Percentiles rank a stretch among this genome's conserved stretches.
phyloP scores from a whole-genome alignment of 2,797 vertebrate species.

The Bradypus variegatus region DNA sequence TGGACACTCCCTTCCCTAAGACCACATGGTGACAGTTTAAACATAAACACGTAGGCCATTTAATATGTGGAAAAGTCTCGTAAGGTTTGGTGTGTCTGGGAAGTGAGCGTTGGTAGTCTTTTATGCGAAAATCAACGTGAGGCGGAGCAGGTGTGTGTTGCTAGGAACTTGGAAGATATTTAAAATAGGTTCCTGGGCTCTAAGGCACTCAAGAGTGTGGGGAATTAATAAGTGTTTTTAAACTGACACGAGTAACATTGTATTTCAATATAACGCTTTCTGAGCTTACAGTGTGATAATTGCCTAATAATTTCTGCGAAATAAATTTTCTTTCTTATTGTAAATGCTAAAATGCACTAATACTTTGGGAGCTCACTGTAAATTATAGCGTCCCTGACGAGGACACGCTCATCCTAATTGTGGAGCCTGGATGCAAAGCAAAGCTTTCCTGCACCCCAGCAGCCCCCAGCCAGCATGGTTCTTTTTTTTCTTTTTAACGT shows the following conservation, averaged over 20 bases:
- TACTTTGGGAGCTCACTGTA: background rate
- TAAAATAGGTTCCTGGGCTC: background rate
- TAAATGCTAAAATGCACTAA: background rate
- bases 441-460: background rate
- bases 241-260: background rate
- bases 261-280: background rate
- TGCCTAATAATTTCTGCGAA: conserved; percentile 14
- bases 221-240: background rate
- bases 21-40: too few species aligned
- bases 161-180: background rate
- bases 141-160: background rate
- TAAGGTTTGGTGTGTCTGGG: background rate
- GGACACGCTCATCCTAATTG: background rate
- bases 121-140: background rate
- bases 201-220: background rate
- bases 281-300: background rate
- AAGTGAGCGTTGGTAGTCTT: background rate
- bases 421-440: background rate
- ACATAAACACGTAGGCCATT: background rate
- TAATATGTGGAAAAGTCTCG: background rate
- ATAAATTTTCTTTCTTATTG: background rate
- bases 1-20: too few species aligned
- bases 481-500: background rate
- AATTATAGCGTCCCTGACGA: background rate
- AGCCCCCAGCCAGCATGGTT: background rate